phyloP scores from a whole-genome alignment of 2,113 vertebrate genomes.

The Gasterosteus nipponicus region DNA sequence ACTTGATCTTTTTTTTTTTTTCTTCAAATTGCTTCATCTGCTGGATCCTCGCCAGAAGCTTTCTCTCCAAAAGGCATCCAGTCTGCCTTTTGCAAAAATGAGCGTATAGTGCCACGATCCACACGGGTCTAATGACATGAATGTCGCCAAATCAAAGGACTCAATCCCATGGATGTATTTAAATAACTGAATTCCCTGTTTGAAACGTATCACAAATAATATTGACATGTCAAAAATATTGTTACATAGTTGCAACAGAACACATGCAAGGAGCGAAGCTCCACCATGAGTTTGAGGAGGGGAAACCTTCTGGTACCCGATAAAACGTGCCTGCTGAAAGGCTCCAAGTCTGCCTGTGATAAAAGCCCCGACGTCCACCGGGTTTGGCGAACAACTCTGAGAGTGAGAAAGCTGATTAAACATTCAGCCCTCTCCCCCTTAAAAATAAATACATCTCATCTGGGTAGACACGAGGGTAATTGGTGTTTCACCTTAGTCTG shows the following conservation, averaged over 20 bases:
- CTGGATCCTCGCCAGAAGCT: conserved; percentile 27
- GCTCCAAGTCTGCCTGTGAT: conserved; percentile 24
- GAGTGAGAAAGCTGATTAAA: conserved; percentile 55
- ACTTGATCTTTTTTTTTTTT: conserved; percentile 15
- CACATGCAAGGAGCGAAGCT: conserved; percentile 6
- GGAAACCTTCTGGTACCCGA: conserved; percentile 23
- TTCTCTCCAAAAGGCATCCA: conserved; percentile 15
- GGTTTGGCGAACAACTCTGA: conserved; percentile 46
- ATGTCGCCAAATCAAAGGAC: conserved; percentile 1
- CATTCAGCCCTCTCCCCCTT: conserved; percentile 14
- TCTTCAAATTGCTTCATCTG: conserved; percentile 28
- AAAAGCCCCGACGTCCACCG: conserved; percentile 2
- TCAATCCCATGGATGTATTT: background rate
- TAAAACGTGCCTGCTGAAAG: conserved; percentile 18
- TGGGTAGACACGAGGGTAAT: conserved; percentile 58
- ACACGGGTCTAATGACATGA: background rate
- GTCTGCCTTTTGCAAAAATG: conserved; percentile 9
- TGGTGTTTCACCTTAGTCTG: conserved; percentile 59
- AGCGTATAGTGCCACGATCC: background rate
- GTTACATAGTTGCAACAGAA: background rate
- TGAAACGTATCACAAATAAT: background rate
- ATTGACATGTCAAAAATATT: background rate
- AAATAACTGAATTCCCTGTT: background rate
- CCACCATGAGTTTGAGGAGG: conserved; percentile 17
- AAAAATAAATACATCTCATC: conserved; percentile 20